These are phyloP conservation scores for Aphidius ervi DNA, from an alignment of 1,140 invertebrate species.

Conservation along the genomic window DNA sequence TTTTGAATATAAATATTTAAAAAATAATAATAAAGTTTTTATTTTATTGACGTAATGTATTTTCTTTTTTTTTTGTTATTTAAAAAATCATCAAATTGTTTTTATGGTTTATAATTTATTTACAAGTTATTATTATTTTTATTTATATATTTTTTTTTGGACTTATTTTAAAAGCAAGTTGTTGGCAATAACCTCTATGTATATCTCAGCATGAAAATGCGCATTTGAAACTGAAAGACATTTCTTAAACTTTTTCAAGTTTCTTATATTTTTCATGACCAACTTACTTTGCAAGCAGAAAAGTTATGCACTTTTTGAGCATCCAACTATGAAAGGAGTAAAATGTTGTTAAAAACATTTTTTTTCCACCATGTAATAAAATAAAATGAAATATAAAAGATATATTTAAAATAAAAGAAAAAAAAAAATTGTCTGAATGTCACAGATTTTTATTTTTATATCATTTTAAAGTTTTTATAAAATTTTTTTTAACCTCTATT, in stretches of 20 bases:
- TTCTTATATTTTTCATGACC: conserved; percentile 9
- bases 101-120: neutral
- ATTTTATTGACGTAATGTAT: too few relatives aligned
- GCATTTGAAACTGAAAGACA: conserved; percentile 6
- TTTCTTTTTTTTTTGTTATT: too few relatives aligned
- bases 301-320: conserved; percentile 17
- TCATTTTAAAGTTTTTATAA: too few relatives aligned
- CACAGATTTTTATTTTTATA: too few relatives aligned
- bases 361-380: neutral
- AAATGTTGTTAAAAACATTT: neutral
- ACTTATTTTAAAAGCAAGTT: too few relatives aligned
- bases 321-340: neutral
- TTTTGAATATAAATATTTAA: too few relatives aligned
- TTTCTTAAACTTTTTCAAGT: conserved; percentile 16
- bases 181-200: conserved; percentile 11
- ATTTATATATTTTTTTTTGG: too few relatives aligned
- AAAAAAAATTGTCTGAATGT: neutral
- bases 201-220: conserved; percentile 6
- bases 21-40: too few relatives aligned
- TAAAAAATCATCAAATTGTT: too few relatives aligned
- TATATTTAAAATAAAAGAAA: neutral
- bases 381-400: conserved; percentile 1
- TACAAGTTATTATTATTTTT: neutral
- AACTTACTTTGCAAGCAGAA: conserved; percentile 7
- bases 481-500: too few relatives aligned